Evolutionary conservation across 2,797 vertebrate species (phyloP).

Genomic region (Rhinophrynus dorsalis): DNA sequence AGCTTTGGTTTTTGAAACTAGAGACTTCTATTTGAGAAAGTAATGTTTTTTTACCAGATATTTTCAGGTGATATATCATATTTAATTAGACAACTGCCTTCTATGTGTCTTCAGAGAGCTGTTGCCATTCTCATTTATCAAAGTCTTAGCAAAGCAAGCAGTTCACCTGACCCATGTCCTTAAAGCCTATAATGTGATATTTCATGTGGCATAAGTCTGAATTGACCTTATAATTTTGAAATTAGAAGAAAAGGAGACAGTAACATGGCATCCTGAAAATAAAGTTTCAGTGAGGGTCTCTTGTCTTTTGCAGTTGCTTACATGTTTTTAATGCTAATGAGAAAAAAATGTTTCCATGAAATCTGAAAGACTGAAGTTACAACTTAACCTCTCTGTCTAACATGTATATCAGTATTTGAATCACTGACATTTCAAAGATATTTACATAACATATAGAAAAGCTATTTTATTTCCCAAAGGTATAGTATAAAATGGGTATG

Average conservation of each 20-base stretch:
- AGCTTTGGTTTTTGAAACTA: background rate
- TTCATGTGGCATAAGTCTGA: conserved; percentile 53
- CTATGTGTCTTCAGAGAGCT: conserved; percentile 54
- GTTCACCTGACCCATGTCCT: conserved; percentile 54
- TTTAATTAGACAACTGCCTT: conserved; percentile 55
- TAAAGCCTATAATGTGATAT: conserved; percentile 44
- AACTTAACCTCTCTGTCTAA: conserved; percentile 7
- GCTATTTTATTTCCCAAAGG: too few species aligned
- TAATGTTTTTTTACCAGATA: conserved; percentile 37
- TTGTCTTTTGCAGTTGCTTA: conserved; percentile 15
- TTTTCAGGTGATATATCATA: conserved; percentile 49
- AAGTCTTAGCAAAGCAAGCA: conserved; percentile 49
- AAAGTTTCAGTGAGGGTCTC: conserved; percentile 10
- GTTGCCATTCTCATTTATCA: conserved; percentile 58
- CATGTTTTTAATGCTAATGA: conserved; percentile 26
- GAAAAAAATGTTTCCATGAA: conserved; percentile 12
- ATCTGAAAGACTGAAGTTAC: conserved; percentile 3
- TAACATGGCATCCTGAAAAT: conserved; percentile 35
- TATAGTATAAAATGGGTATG: too few species aligned
- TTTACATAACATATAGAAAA: conserved; percentile 12
- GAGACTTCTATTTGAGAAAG: conserved; percentile 1
- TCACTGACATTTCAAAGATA: conserved; percentile 15
- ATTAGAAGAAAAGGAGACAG: conserved; percentile 55
- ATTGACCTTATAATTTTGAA: conserved; percentile 52
- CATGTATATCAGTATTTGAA: background rate